Base-by-base conservation (phyloP, 2,113 vertebrate species). In the Mormyrus lacerda region DNA sequence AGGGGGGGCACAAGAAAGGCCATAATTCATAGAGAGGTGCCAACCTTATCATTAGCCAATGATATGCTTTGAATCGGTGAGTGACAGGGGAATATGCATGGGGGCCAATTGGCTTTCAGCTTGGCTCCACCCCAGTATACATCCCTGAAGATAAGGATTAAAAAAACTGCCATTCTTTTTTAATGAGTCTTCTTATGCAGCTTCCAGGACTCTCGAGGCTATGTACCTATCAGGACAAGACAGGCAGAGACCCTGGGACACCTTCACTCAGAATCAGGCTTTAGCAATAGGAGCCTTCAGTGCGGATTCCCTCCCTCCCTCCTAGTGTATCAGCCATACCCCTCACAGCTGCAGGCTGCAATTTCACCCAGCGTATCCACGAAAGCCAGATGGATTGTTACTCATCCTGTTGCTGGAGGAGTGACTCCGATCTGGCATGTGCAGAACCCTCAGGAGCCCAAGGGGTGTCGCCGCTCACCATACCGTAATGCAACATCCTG, bases 151-250 rank as follows among this genome's bases (percentile, higher is more conserved):
- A 65, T 84, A 45, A 91, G 88, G 90, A 90, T 94, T 93, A 92
- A 94, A 93, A 92, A 90, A 91, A 82, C 90, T 94, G 95, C 91
- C 91, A 93, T 94, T 92, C 94, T 93, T 94, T 94, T 94, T 95
- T 95, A 94, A 96, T 55, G 21, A 89, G 42, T 69, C 87, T 87
- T 73, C 53, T 87, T 7, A 39, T 61, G 35, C 45, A 15, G 35
- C 61, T 47, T 31, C 19, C 47, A 1, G 27, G 8, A 45, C 58
- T 88, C 87, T 42, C 44, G 76, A 8, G 61, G 44, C 73, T 53
- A 88, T 21, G 6, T 53, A 39, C 48, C 82, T 87, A 17, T 87
- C 48, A 86, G 85, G n/a, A 31, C n/a, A 31, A 35, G 13, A 53
- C 82, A 45, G 39, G 21, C 82, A 10, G 39, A 45, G n/a, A 39